These are phyloP conservation scores for Napeogenes sylphis DNA, from an alignment of 2,888 invertebrate species.

Conservation along the genomic window DNA sequence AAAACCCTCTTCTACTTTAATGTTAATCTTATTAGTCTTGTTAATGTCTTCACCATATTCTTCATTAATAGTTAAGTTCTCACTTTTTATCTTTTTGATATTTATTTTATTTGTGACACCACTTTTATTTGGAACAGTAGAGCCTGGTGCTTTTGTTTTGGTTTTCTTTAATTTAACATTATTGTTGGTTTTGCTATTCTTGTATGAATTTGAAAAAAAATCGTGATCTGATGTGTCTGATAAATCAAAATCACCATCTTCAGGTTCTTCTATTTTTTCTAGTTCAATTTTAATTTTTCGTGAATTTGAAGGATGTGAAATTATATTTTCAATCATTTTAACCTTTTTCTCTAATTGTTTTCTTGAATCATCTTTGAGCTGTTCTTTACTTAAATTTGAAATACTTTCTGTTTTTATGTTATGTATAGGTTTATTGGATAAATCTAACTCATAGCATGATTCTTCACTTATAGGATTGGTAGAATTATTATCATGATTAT, in stretches of 20 bases:
- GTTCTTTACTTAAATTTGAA: constrained; percentile 25
- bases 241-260: constrained; percentile 4
- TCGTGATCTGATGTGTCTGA: neutral
- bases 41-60: constrained; percentile 1
- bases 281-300: constrained; percentile 13
- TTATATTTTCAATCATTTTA: constrained; percentile 57
- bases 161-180: constrained; percentile 15
- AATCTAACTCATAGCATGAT: constrained; percentile 20
- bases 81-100: neutral
- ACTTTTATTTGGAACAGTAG: neutral
- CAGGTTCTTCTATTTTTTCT: neutral
- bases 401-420: constrained; percentile 14
- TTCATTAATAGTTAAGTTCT: neutral
- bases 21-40: constrained; percentile 12
- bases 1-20: constrained; percentile 26
- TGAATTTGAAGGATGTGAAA: constrained; percentile 36
- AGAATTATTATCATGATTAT: too few species aligned
- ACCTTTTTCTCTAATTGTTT: constrained; percentile 61
- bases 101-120: too few species aligned
- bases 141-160: neutral
- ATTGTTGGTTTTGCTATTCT: constrained; percentile 10
- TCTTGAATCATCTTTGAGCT: constrained; percentile 38
- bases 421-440: constrained; percentile 18
- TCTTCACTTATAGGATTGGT: neutral
- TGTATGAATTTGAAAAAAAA: neutral